Percentiles rank a stretch among this genome's conserved stretches.
phyloP scores from a whole-genome alignment of 2,113 vertebrate species.

The Ellobius talpinus region DNA sequence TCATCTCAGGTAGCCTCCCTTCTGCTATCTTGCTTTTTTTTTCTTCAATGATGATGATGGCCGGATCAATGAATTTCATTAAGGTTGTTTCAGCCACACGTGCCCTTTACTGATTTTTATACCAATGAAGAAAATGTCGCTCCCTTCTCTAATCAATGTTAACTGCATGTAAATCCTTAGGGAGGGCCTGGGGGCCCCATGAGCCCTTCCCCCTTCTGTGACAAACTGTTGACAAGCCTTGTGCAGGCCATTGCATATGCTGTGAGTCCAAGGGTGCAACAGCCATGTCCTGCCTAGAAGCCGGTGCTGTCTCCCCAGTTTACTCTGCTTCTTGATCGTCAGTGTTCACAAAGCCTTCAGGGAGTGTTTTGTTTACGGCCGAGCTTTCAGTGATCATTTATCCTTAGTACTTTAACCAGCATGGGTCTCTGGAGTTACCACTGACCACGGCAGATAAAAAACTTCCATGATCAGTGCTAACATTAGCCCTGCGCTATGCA shows the following conservation, averaged over 20 bases:
- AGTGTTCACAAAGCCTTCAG: neutral
- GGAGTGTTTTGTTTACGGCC: neutral
- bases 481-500: neutral
- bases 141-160: neutral
- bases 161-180: neutral
- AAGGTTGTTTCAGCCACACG: neutral
- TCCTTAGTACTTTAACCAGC: neutral
- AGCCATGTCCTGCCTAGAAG: neutral
- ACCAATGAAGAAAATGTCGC: no score
- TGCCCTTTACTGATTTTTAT: neutral
- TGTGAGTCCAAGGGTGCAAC: neutral
- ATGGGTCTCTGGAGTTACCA: neutral
- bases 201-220: neutral
- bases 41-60: neutral
- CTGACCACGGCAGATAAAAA: neutral
- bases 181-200: neutral
- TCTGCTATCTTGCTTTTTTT: neutral
- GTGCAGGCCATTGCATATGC: neutral
- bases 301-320: neutral
- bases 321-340: neutral
- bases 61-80: neutral
- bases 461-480: neutral
- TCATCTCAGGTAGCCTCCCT: neutral
- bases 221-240: neutral
- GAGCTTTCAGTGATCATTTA: neutral